Evolutionary conservation across 2,113 vertebrate species (phyloP), one percentile per base, ranked within the genome.

Genomic region (Fulmarus glacialis): DNA sequence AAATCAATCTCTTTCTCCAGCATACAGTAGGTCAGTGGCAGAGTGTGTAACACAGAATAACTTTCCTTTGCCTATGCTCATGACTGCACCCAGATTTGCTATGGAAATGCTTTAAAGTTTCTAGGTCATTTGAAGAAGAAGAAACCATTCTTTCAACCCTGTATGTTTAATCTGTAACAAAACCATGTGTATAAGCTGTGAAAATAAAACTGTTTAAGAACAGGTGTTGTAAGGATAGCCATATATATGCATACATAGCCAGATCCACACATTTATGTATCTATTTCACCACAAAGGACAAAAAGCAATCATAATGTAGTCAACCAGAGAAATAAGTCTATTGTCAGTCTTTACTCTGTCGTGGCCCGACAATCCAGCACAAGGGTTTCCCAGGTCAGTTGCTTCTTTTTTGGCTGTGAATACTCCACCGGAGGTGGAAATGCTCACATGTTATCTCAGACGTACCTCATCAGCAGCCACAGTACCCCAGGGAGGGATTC

Each of bases 121-220:
- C 59, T 70, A 77, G 34, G 47, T 89, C 17, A 82, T 75, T 64
- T 89, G 47, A 79, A 94, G 56, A 94, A 74, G 43, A 81, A 89
- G 66, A 43, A 68, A 68, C 12, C 0, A 0, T 11, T 48, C 64
- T 58, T 58, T 82, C 43, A 79, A 34, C 12, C 5, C 36, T 23
- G 18, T 30, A 36, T 26, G 21, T 36, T 89, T 72, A 38, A 48
- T 47, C 42, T 47, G 6, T 32, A 78, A 42, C 27, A 89, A 72
- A 67, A 72, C 40, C 10, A 17, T 0, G 1, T 13, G 6, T 40
- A 27, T 17, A 77, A 73, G 1, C 29, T 17, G 14, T 11, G 18
- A 87, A 42, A 84, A 87, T 18, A 78, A 74, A 59, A 29, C 26
- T 19, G 4, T 30, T 18, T 23, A 55, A 62, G 75, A 62, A 79